Evolutionary conservation across 2,113 vertebrate species (phyloP).

Genomic region (Tragelaphus strepsiceros): DNA sequence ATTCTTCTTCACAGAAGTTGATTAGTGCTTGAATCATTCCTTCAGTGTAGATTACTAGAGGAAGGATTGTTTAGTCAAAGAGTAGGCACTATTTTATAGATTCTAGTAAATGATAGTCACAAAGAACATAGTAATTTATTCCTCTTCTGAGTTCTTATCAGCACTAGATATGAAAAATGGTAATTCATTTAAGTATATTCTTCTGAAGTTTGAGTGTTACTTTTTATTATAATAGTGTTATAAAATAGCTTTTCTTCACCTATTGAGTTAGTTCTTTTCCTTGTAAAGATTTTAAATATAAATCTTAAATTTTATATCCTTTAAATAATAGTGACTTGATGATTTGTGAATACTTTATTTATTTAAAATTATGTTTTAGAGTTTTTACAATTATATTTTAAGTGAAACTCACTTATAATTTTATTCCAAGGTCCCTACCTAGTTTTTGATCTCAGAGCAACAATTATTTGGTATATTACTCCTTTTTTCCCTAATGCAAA

Average conservation of each 20-base stretch:
- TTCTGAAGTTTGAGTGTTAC: not conserved
- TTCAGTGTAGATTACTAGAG: not conserved
- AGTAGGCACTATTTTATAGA: not conserved
- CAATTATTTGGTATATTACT: not conserved
- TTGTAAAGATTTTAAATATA: not conserved
- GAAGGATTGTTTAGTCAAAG: not conserved
- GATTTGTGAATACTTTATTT: not conserved
- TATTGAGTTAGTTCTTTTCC: not conserved
- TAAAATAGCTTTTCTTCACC: not conserved
- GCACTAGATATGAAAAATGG: not conserved
- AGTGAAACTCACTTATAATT: not conserved
- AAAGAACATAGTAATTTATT: not conserved
- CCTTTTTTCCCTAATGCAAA: not conserved
- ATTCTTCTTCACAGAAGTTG: not conserved
- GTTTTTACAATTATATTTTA: not conserved
- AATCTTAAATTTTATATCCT: not conserved
- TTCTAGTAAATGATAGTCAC: not conserved
- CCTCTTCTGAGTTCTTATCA: not conserved
- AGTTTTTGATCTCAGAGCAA: not conserved
- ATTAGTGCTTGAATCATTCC: not conserved
- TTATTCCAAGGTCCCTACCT: not conserved
- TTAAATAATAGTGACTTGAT: not conserved
- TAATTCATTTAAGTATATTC: not conserved
- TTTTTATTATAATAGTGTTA: not conserved
- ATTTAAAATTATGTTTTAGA: not conserved